Conservation (phyloP, 92 coral and sea anemone genomes). For the Chrysogorgia sp. region DNA sequence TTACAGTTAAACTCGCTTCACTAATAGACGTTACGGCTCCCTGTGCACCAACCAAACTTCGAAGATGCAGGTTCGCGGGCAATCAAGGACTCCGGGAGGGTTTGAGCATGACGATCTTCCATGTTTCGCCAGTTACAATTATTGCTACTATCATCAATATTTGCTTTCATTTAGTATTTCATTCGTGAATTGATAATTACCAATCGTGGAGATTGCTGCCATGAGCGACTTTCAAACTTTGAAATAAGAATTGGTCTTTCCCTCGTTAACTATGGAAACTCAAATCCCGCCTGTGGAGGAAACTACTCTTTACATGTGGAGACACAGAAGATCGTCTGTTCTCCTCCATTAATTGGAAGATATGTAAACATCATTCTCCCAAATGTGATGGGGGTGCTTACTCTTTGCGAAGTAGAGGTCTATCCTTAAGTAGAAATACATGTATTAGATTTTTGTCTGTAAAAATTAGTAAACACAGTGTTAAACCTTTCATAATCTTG, state of each 20-base stretch:
- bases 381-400: neutral
- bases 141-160: neutral
- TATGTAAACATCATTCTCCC: constrained; percentile 44
- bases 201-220: constrained; percentile 36
- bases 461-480: too few relatives aligned
- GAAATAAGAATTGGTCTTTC: constrained; percentile 40
- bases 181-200: constrained; percentile 24
- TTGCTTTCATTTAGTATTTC: neutral
- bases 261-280: constrained; percentile 38
- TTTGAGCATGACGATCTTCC: too few relatives aligned
- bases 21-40: too few relatives aligned
- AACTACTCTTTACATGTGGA: neutral
- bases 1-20: too few relatives aligned
- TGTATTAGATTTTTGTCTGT: too few relatives aligned
- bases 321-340: constrained; percentile 30
- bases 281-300: constrained; percentile 46
- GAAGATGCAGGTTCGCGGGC: too few relatives aligned
- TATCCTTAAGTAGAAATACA: too few relatives aligned
- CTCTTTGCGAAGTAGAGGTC: constrained; percentile 46
- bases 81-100: too few relatives aligned
- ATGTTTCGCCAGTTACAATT: too few relatives aligned
- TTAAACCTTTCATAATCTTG: too few relatives aligned
- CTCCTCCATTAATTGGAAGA: constrained; percentile 49
- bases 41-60: too few relatives aligned
- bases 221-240: constrained; percentile 8